Evolutionary conservation across 2,888 invertebrate genomes (phyloP).

Genomic region (Pheosia tremula): DNA sequence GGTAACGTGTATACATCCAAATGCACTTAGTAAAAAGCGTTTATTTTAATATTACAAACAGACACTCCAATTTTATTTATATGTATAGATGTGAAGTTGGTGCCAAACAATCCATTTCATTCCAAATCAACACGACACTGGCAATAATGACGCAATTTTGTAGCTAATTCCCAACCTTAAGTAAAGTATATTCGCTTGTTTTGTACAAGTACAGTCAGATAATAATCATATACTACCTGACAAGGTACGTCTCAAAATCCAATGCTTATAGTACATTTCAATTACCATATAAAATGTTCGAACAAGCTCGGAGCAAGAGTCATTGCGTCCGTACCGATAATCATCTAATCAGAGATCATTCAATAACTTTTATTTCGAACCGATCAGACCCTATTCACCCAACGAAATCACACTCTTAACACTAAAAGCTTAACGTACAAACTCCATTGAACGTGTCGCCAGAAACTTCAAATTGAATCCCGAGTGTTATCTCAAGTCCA

Average conservation of each 20-base stretch:
- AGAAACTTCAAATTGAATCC: conserved; percentile 67
- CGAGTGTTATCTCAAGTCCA: conserved; percentile 70
- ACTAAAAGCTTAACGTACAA: conserved; percentile 50
- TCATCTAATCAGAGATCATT: conserved; percentile 83
- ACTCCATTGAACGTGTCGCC: conserved; percentile 46
- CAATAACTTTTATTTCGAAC: conserved; percentile 78
- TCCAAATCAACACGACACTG: too few relatives aligned
- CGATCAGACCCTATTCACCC: conserved; percentile 46
- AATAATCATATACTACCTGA: conserved; percentile 62
- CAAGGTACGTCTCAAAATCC: conserved; percentile 67
- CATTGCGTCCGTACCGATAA: conserved; percentile 77
- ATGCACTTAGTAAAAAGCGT: too few relatives aligned
- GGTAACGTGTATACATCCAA: too few relatives aligned
- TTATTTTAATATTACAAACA: too few relatives aligned
- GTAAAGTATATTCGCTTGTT: conserved; percentile 42
- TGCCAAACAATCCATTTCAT: too few relatives aligned
- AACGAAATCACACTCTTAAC: conserved; percentile 50
- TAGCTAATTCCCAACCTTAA: too few relatives aligned
- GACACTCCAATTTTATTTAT: too few relatives aligned
- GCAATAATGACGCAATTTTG: too few relatives aligned
- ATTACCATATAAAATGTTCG: conserved; percentile 82
- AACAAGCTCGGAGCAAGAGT: conserved; percentile 63
- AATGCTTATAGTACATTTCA: conserved; percentile 80
- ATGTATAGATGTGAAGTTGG: too few relatives aligned
- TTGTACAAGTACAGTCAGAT: conserved; percentile 43